These are phyloP conservation scores for Lates calcarifer DNA, from an alignment of 2,113 vertebrate genomes.

Conservation along the genomic window DNA sequence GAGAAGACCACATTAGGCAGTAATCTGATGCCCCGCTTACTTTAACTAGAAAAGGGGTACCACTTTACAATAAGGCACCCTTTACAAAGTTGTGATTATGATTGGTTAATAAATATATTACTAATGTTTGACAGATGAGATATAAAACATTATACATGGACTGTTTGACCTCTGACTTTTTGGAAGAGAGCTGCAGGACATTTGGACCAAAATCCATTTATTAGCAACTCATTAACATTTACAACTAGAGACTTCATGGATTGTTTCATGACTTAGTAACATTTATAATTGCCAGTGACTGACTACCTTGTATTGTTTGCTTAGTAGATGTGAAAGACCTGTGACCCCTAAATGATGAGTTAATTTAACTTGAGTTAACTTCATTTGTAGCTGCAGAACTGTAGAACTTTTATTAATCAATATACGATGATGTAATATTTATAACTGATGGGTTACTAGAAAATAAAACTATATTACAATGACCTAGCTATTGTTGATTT, in stretches of 20 bases:
- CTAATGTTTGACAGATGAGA: not conserved
- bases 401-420: not conserved
- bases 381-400: not conserved
- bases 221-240: not conserved
- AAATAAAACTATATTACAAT: not conserved
- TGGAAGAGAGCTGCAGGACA: not conserved
- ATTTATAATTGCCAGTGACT: not conserved
- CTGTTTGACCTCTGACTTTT: too few species aligned
- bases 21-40: not conserved
- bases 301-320: not conserved
- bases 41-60: not conserved
- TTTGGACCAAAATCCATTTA: not conserved
- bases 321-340: not conserved
- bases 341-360: not conserved
- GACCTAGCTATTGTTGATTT: not conserved
- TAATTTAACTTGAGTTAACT: not conserved
- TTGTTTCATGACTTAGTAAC: not conserved
- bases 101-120: not conserved
- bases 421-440: not conserved
- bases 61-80: not conserved
- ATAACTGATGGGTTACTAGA: not conserved
- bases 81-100: not conserved
- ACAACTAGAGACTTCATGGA: not conserved
- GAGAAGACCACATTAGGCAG: constrained; percentile 19
- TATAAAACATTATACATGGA: not conserved